Evolutionary conservation across 2,113 vertebrate species (phyloP).

Genomic region (Ictidomys tridecemlineatus): DNA sequence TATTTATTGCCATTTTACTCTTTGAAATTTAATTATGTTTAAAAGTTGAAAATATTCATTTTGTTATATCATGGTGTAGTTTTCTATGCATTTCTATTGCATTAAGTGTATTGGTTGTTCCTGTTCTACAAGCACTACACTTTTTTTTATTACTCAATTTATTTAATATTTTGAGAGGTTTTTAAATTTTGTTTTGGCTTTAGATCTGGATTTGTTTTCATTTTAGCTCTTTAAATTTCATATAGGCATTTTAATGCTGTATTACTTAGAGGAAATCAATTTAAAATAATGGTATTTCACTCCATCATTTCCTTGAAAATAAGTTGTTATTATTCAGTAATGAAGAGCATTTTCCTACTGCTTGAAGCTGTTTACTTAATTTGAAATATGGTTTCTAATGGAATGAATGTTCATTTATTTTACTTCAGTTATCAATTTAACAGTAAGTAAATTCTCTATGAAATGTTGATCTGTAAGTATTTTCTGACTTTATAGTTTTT

Average conservation of each 20-base stretch:
- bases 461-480: background rate
- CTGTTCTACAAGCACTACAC: background rate
- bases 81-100: background rate
- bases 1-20: background rate
- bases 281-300: background rate
- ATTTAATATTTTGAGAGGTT: background rate
- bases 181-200: background rate
- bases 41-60: background rate
- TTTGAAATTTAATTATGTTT: background rate
- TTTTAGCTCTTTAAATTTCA: background rate
- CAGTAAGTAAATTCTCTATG: background rate
- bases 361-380: background rate
- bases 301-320: background rate
- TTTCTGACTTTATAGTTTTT: background rate
- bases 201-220: background rate
- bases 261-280: background rate
- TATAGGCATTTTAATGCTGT: background rate
- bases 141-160: background rate
- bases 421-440: background rate
- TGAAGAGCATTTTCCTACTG: background rate
- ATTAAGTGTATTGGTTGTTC: background rate
- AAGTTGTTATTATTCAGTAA: background rate
- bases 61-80: background rate
- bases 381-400: background rate
- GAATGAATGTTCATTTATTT: background rate